Evolutionary conservation across 2,113 vertebrate genomes (phyloP), one percentile per base, ranked within the genome.

Genomic region (Hymenochirus boettgeri): DNA sequence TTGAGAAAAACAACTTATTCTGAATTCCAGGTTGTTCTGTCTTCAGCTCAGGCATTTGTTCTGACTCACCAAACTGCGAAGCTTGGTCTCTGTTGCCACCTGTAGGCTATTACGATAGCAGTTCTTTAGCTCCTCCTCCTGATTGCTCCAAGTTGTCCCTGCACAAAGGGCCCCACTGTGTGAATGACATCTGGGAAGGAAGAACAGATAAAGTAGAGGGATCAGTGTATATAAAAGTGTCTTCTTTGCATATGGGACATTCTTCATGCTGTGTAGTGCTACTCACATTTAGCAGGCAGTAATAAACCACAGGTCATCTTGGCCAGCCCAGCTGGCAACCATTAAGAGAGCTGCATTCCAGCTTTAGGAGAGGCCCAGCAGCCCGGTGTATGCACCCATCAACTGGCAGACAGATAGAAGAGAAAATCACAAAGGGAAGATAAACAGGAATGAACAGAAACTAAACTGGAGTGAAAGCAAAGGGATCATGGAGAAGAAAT

Each of bases 221-320:
- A 3, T 35, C 31, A 33, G n/a, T n/a, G n/a, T n/a, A n/a, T n/a
- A n/a, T n/a, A n/a, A n/a, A n/a, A n/a, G n/a, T n/a, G n/a, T n/a
- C n/a, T n/a, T n/a, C n/a, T n/a, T n/a, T n/a, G n/a, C n/a, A n/a
- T n/a, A n/a, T n/a, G n/a, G n/a, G n/a, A n/a, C n/a, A n/a, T n/a
- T n/a, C n/a, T n/a, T n/a, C n/a, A n/a, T n/a, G n/a, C 4, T 42
- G 39, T 42, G 39, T 15, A 51, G 13, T 2, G 7, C 7, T 67
- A 91, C 92, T 92, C 76, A 95, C 93, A 83, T 73, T 90, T 92
- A 60, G 92, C 89, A 0, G 92, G 92, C 57, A 95, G 90, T 65
- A 85, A 79, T 17, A 93, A 94, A 24, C 89, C 91, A 19, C 90
- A 78, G 11, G 89, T 93, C 72, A 93, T 88, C 80, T 94, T 94